These are phyloP conservation scores for Chloropsis cyanopogon DNA, from an alignment of 2,113 vertebrate genomes.

Conservation along the genomic window DNA sequence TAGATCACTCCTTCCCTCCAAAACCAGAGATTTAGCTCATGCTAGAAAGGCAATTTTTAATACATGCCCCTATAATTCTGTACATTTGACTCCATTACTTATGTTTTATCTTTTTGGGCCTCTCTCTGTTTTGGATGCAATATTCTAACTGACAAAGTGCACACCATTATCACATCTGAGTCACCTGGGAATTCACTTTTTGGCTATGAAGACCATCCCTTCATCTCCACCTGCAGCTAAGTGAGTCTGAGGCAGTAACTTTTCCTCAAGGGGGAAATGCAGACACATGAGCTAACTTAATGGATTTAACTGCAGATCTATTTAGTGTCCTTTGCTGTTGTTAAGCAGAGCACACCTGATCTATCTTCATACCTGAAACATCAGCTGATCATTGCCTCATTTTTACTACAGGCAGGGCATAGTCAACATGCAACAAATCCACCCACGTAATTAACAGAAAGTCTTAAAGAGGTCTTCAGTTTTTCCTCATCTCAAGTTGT, in stretches of 20 bases:
- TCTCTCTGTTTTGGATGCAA: not conserved
- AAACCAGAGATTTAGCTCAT: not conserved
- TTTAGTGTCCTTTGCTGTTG: not conserved
- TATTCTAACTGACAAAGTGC: not conserved
- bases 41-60: not conserved
- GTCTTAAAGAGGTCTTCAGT: not conserved
- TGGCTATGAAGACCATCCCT: not conserved
- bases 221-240: not conserved
- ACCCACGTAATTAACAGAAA: not conserved
- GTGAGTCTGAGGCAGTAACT: not conserved
- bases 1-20: not conserved
- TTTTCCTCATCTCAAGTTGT: not conserved
- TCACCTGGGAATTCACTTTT: not conserved
- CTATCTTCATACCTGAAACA: not conserved
- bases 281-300: not conserved
- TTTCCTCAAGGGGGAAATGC: not conserved
- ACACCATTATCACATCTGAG: not conserved
- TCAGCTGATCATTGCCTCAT: not conserved
- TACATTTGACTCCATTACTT: not conserved
- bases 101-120: not conserved
- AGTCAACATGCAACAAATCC: not conserved
- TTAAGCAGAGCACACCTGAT: not conserved
- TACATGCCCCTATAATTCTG: rapidly evolving
- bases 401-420: not conserved
- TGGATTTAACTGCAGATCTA: not conserved